Percentiles rank a stretch among this genome's conserved stretches.
phyloP scores from a whole-genome alignment of 2,113 vertebrate species.

The Microcebus tavaratra region DNA sequence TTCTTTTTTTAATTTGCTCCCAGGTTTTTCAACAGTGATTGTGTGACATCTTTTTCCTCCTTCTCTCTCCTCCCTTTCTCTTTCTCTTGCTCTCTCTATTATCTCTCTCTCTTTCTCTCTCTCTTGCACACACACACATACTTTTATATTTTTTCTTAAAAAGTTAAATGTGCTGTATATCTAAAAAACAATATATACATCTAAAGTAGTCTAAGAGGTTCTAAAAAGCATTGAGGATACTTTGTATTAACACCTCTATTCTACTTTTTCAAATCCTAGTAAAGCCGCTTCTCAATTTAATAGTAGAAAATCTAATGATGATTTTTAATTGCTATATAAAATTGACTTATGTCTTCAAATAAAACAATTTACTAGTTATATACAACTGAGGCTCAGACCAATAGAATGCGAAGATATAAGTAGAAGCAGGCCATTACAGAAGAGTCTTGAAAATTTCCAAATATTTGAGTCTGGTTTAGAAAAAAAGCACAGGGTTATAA shows the following conservation, averaged over 20 bases:
- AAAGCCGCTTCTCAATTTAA: not conserved
- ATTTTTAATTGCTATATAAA: not conserved
- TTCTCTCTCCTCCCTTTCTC: not conserved
- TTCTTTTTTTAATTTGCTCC: not conserved
- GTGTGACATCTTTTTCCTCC: not conserved
- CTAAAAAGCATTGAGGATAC: not conserved
- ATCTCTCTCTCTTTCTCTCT: not conserved
- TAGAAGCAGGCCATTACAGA: not conserved
- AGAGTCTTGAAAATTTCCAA: not conserved
- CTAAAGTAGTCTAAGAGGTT: not conserved
- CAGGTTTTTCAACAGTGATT: not conserved
- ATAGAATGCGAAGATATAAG: not conserved
- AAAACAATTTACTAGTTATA: not conserved
- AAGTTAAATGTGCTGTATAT: not conserved
- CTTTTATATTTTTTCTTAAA: not conserved
- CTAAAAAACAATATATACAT: not conserved
- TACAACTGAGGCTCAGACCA: not conserved
- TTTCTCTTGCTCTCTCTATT: not conserved
- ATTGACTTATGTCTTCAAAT: not conserved
- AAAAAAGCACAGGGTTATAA: not conserved
- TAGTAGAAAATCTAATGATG: not conserved
- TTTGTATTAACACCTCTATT: not conserved
- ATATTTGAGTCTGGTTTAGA: not conserved
- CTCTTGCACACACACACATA: too few relatives aligned
- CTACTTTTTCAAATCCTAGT: not conserved